phyloP scores from a whole-genome alignment of 2,888 invertebrate species.

The Oscheius onirici region DNA sequence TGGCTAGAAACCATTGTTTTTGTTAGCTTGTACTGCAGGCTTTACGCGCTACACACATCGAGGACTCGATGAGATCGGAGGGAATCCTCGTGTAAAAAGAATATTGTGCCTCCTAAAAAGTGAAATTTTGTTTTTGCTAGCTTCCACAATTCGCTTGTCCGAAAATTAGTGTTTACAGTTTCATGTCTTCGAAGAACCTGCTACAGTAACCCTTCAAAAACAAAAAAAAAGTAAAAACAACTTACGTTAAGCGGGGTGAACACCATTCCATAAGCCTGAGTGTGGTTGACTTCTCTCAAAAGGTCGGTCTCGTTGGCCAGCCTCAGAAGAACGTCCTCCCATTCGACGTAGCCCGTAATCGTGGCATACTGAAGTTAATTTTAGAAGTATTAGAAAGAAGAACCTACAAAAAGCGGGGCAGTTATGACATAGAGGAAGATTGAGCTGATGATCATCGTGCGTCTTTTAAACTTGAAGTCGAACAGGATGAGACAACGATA shows the following conservation, averaged over 20 bases:
- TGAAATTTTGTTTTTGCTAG: too few species aligned
- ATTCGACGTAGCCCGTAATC: not conserved
- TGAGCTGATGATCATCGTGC: not conserved
- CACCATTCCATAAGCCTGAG: not conserved
- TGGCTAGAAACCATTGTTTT: too few species aligned
- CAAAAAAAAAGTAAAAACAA: too few species aligned
- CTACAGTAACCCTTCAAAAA: too few species aligned
- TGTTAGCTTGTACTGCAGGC: too few species aligned
- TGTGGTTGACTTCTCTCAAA: not conserved
- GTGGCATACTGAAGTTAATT: not conserved
- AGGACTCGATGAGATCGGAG: too few species aligned
- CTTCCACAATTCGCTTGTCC: too few species aligned
- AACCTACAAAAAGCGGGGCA: not conserved
- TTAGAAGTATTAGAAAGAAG: not conserved
- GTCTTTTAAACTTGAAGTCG: not conserved
- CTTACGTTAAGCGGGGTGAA: not conserved
- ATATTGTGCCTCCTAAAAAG: too few species aligned
- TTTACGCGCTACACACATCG: too few species aligned
- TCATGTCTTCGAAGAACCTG: too few species aligned
- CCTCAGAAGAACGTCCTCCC: not conserved
- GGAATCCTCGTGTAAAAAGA: too few species aligned
- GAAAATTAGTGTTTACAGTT: too few species aligned
- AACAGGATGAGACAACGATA: constrained; percentile 1
- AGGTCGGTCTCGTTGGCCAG: not conserved
- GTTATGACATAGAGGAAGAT: not conserved